These are phyloP conservation scores for Drosophila tropicalis DNA, from an alignment of 1,140 invertebrate genomes.

Conservation along the genomic window DNA sequence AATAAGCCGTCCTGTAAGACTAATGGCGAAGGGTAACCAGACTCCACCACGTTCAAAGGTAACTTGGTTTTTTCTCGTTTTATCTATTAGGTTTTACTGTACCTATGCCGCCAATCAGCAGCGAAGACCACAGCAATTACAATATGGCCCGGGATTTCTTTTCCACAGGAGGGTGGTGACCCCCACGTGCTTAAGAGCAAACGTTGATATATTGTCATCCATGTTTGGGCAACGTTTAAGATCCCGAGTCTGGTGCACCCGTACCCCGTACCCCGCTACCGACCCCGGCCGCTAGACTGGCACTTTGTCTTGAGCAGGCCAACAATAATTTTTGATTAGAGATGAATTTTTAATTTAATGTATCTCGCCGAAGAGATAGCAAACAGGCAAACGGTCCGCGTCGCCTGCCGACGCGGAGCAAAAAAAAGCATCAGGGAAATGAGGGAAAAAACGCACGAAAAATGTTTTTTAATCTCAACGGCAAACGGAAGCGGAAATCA, in stretches of 20 bases:
- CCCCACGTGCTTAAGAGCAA: slow-evolving; percentile 32
- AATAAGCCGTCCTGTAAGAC: no score
- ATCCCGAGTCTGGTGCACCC: slow-evolving; percentile 4
- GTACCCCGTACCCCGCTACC: no score
- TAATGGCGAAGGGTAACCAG: no score
- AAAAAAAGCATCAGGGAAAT: slow-evolving; percentile 68
- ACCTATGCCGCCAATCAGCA: background rate
- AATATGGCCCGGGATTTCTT: slow-evolving; percentile 37
- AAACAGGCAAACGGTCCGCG: slow-evolving; percentile 60
- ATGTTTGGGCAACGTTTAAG: slow-evolving; percentile 55
- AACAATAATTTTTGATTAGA: slow-evolving; percentile 83
- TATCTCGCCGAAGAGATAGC: slow-evolving; percentile 49
- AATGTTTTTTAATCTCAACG: slow-evolving; percentile 83
- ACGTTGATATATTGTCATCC: slow-evolving; percentile 66
- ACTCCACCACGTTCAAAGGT: background rate
- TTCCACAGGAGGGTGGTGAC: background rate
- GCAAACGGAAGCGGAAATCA: slow-evolving; percentile 83
- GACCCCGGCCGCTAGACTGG: slow-evolving; percentile 25
- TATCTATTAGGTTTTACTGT: background rate
- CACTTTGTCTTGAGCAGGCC: slow-evolving; percentile 70
- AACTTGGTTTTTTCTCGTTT: background rate
- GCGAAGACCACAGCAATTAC: slow-evolving; percentile 51
- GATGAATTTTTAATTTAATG: slow-evolving; percentile 83
- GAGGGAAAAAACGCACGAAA: slow-evolving; percentile 77
- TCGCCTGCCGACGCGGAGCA: slow-evolving; percentile 46